Base-by-base conservation (phyloP, 2,888 invertebrate species). In the Cabera pusaria region DNA sequence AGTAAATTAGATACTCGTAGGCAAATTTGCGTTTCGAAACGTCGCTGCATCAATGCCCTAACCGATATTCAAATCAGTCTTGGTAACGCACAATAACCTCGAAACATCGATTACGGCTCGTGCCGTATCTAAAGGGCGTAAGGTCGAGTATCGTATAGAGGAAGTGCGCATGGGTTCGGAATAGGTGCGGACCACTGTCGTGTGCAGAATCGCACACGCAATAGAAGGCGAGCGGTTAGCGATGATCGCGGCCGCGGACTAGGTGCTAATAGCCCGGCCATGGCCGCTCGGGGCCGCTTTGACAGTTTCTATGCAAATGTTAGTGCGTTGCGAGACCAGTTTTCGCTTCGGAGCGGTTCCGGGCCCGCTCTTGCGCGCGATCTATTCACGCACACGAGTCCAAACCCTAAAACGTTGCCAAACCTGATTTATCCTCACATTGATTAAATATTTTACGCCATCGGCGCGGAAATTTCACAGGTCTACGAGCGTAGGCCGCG, bases 271-370 rank as follows among this genome's bases (percentile, higher is more conserved):
- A 69, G 74, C 55, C 49, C 37, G 60, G 40, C 65, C 66, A 69
- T 64, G 69, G 71, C 64, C 56, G 42, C 47, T 68, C 77, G 75
- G 77, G 74, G 78, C 83, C 77, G 70, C 72, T 63, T 73, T 80
- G 85, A 84, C 87, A 86, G 86, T 87, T 85, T 86, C 87, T 88
- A 88, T 87, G 88, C 87, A 87, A 88, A 88, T 88, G 77, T 72
- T 72, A 74, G 77, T 80, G 78, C 84, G 82, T 76, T 72, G 72
- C 72, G 70, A 72, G 84, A 86, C 88, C 82, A 84, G 87, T 88
- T 87, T 74, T 80, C 68, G 77, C 71, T 70, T 72, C 71, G 45
- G 63, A 72, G 76, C 66, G 75, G 83, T 85, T 86, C 87, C 85
- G 86, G 86, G 77, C 84, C 75, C 70, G 71, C 65, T 73, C 71